phyloP scores from a whole-genome alignment of 1,140 invertebrate genomes.

The Paralvinella palmiformis region DNA sequence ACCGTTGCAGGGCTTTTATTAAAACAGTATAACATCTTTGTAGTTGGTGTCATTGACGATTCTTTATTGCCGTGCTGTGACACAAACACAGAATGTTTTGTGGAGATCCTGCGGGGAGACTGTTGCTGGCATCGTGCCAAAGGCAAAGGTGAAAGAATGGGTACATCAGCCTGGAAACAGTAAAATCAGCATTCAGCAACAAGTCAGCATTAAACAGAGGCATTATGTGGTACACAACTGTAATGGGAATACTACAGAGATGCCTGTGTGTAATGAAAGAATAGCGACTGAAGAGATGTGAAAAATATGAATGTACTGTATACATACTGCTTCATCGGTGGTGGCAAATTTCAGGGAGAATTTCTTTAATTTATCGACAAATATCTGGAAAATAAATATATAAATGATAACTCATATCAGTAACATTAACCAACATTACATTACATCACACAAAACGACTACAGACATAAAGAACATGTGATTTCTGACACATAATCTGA shows the following conservation, averaged over 20 bases:
- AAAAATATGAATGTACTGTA: not conserved
- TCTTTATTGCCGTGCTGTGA: constrained; percentile 54
- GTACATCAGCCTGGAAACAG: constrained; percentile 8
- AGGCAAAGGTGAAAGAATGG: constrained; percentile 68
- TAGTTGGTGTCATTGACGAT: constrained; percentile 17
- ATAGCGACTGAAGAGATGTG: not conserved
- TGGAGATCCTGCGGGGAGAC: constrained; percentile 66
- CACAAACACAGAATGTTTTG: constrained; percentile 61
- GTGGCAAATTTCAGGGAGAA: constrained; percentile 71
- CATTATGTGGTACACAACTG: not conserved
- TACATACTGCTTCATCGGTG: constrained; percentile 49
- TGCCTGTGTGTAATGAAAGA: not conserved
- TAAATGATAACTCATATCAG: not conserved
- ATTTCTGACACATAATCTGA: not conserved
- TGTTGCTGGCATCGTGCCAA: constrained; percentile 59
- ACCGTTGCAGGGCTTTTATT: constrained; percentile 85
- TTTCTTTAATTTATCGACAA: constrained; percentile 71
- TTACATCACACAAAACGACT: not conserved
- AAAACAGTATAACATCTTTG: constrained; percentile 74
- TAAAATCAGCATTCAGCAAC: constrained; percentile 4
- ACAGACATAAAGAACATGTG: not conserved
- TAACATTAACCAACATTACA: not conserved
- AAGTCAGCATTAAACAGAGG: not conserved
- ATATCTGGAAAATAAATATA: constrained; percentile 55
- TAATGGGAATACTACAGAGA: not conserved